Evolutionary conservation across 2,113 vertebrate genomes (phyloP).

Genomic region (Clarias magur): DNA sequence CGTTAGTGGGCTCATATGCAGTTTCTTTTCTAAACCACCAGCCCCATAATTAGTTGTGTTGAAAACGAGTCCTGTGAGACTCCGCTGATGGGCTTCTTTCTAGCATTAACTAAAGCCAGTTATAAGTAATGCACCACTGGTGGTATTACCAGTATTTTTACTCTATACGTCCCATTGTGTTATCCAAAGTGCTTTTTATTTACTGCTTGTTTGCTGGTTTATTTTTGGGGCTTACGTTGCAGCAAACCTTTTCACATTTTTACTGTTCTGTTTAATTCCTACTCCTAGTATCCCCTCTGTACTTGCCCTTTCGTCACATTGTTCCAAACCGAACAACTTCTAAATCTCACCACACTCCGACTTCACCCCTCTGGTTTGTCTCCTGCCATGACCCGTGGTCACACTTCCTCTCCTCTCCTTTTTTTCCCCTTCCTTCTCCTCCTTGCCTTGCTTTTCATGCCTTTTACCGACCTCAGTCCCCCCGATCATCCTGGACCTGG

Average conservation of each 20-base stretch:
- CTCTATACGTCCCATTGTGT: neutral
- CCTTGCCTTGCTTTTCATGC: slow-evolving; percentile 57
- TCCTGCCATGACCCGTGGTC: slow-evolving; percentile 36
- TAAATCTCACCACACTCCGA: slow-evolving; percentile 26
- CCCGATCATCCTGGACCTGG: slow-evolving; percentile 88
- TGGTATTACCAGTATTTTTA: neutral
- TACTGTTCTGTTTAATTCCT: slow-evolving; percentile 65
- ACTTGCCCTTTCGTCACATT: slow-evolving; percentile 39
- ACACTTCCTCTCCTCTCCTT: slow-evolving; percentile 53
- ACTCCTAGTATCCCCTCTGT: slow-evolving; percentile 59
- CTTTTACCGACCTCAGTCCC: slow-evolving; percentile 83
- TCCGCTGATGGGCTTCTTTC: slow-evolving; percentile 7
- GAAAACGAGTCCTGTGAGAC: slow-evolving; percentile 32
- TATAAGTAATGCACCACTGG: neutral
- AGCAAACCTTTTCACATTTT: slow-evolving; percentile 67
- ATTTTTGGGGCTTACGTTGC: slow-evolving; percentile 54
- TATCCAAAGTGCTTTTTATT: slow-evolving; percentile 17
- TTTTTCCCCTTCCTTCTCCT: slow-evolving; percentile 56
- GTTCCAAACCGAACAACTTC: slow-evolving; percentile 50
- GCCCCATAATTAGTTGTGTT: slow-evolving; percentile 28
- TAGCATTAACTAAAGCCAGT: slow-evolving; percentile 7
- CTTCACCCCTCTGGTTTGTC: slow-evolving; percentile 37
- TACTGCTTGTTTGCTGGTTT: slow-evolving; percentile 43
- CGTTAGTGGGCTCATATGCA: neutral
- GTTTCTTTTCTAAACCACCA: slow-evolving; percentile 24